phyloP scores from a whole-genome alignment of 2,888 invertebrate genomes.

The Mythimna ferrago region DNA sequence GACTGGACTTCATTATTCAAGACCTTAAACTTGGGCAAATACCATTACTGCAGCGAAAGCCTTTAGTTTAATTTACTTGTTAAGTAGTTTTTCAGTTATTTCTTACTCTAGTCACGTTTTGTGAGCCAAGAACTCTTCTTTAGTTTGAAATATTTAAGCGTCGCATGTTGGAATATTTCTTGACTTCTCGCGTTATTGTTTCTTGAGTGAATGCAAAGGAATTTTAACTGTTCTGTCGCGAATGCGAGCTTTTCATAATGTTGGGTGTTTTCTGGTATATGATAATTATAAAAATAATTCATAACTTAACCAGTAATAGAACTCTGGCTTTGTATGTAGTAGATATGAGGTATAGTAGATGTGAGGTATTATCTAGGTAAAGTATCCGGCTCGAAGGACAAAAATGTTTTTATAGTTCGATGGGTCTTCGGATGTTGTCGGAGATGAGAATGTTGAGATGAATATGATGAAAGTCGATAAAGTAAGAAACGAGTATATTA shows the following conservation, averaged over 20 bases:
- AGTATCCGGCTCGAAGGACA: not conserved
- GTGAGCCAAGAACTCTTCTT: slow-evolving; percentile 11
- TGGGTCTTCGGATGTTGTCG: not conserved
- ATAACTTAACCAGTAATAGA: not conserved
- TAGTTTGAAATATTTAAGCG: slow-evolving; percentile 42
- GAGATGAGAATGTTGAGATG: too few relatives aligned
- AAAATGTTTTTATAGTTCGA: not conserved
- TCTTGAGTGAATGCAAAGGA: slow-evolving; percentile 4
- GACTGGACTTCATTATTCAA: slow-evolving; percentile 52
- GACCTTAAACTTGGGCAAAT: slow-evolving; percentile 47
- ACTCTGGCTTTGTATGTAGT: not conserved
- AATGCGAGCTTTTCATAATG: not conserved
- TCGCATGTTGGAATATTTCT: slow-evolving; percentile 37
- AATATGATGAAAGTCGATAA: too few relatives aligned
- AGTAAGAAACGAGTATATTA: too few relatives aligned
- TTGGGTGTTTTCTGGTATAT: not conserved
- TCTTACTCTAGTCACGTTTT: slow-evolving; percentile 54
- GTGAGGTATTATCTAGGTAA: not conserved
- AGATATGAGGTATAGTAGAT: too few relatives aligned
- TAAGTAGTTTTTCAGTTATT: slow-evolving; percentile 59
- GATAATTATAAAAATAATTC: not conserved
- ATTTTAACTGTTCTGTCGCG: not conserved
- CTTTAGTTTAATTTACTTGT: slow-evolving; percentile 57
- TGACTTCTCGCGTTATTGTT: slow-evolving; percentile 29
- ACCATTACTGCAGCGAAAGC: slow-evolving; percentile 43